Conservation (phyloP, 2,113 vertebrate species). For the Percina caprodes region DNA sequence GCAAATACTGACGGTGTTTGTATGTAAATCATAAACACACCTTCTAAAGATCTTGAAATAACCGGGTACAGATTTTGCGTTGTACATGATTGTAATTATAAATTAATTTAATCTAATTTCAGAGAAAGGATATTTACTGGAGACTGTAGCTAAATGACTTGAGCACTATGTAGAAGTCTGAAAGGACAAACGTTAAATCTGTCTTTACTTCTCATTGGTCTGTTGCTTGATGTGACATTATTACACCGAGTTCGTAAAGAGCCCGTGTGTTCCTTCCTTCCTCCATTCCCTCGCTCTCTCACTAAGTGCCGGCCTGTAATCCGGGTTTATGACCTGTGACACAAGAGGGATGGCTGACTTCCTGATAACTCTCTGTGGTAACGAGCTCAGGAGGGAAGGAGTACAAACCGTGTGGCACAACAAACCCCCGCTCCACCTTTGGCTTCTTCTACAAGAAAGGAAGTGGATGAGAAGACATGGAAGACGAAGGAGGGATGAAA, state of each 20-base stretch:
- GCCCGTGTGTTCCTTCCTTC: neutral
- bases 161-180: neutral
- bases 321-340: conserved; percentile 60
- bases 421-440: conserved; percentile 4
- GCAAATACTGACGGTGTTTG: neutral
- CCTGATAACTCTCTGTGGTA: conserved; percentile 62
- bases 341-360: conserved; percentile 59
- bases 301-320: conserved; percentile 55
- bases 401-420: conserved; percentile 16
- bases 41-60: too few species aligned
- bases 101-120: too few species aligned
- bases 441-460: conserved; percentile 4
- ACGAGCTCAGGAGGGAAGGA: conserved; percentile 61
- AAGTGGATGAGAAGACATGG: neutral
- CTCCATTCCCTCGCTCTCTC: neutral
- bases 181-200: too few species aligned
- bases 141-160: neutral
- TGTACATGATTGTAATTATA: neutral
- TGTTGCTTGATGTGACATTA: neutral
- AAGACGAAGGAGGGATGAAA: neutral
- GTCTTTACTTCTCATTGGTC: too few species aligned
- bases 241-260: neutral
- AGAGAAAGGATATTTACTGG: neutral
- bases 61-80: neutral
- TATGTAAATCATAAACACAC: too few species aligned